Percentiles rank a stretch among this genome's conserved stretches.
These are phyloP conservation scores for Epinotia nisella DNA, from an alignment of 2,888 invertebrate species.

Conservation along the genomic window DNA sequence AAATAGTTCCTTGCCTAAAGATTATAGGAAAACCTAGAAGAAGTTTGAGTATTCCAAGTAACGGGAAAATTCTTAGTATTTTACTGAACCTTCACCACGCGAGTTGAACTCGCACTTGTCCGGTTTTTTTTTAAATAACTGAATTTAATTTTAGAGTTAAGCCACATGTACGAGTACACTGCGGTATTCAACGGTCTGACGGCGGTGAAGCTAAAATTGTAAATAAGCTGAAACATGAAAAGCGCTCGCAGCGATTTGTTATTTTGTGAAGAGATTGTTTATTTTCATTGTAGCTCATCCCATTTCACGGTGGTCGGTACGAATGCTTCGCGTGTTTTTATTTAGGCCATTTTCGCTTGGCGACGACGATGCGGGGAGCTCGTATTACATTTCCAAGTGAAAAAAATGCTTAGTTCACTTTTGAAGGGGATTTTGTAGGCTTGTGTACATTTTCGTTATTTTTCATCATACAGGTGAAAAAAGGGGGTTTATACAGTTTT, in stretches of 20 bases:
- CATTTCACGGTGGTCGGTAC: slow-evolving; percentile 38
- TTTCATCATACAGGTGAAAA: background rate
- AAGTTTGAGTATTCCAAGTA: no score
- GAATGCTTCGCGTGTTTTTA: slow-evolving; percentile 32
- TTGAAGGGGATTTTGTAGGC: slow-evolving; percentile 7
- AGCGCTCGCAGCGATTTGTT: slow-evolving; percentile 1
- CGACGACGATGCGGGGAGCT: slow-evolving; percentile 8
- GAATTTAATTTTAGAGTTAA: slow-evolving; percentile 10
- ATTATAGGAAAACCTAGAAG: no score
- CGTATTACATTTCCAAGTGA: slow-evolving; percentile 23
- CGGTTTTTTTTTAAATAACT: slow-evolving; percentile 3
- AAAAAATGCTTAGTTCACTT: slow-evolving; percentile 22
- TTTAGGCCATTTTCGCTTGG: slow-evolving; percentile 37
- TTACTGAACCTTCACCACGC: no score
- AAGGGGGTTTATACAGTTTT: background rate
- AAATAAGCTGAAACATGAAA: slow-evolving; percentile 7
- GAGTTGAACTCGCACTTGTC: no score
- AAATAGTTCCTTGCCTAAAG: no score
- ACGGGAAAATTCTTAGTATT: no score
- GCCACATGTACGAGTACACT: background rate
- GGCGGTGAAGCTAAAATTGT: background rate
- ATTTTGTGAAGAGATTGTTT: slow-evolving; percentile 38
- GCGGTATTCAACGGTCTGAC: background rate
- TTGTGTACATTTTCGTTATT: background rate
- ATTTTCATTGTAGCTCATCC: slow-evolving; percentile 36